Conservation (phyloP, 35 echinoderm and acorn worm species). For the Acanthaster planci region DNA sequence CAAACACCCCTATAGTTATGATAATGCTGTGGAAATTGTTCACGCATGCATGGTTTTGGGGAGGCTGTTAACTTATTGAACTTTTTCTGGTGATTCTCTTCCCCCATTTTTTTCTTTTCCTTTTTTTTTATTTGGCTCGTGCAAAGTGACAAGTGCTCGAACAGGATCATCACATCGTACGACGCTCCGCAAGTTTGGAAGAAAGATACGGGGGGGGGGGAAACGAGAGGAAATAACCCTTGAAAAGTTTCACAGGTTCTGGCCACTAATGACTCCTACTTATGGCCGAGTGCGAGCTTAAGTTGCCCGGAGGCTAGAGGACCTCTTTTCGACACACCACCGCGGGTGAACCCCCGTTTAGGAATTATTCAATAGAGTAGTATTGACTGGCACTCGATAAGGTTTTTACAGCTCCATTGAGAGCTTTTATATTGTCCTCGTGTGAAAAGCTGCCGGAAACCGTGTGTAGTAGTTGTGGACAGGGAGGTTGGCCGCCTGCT, state of each 20-base stretch:
- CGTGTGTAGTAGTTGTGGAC: too few relatives aligned
- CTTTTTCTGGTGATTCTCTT: neutral
- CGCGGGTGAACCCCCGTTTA: neutral
- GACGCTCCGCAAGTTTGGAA: too few relatives aligned
- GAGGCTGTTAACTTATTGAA: neutral
- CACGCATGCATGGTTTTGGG: slow-evolving; percentile 11
- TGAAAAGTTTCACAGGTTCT: slow-evolving; percentile 11
- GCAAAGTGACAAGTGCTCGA: too few relatives aligned
- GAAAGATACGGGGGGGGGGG: too few relatives aligned
- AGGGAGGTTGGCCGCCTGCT: too few relatives aligned
- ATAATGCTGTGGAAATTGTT: slow-evolving; percentile 1
- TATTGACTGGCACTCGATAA: slow-evolving; percentile 23
- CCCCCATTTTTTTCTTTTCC: neutral
- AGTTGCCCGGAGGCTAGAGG: neutral
- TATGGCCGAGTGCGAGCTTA: neutral
- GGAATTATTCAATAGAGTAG: slow-evolving; percentile 8
- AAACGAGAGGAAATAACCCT: too few relatives aligned
- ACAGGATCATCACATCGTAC: too few relatives aligned
- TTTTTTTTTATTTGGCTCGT: too few relatives aligned
- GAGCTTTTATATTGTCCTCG: neutral
- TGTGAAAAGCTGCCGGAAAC: slow-evolving; percentile 19
- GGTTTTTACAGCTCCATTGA: slow-evolving; percentile 14
- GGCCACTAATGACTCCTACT: slow-evolving; percentile 12
- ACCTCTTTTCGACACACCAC: slow-evolving; percentile 11
- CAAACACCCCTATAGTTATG: neutral